Percentiles rank a stretch among this genome's conserved stretches.
Conservation (phyloP, 1,140 invertebrate genomes). For the Pseudomyrmex dendroicus region DNA sequence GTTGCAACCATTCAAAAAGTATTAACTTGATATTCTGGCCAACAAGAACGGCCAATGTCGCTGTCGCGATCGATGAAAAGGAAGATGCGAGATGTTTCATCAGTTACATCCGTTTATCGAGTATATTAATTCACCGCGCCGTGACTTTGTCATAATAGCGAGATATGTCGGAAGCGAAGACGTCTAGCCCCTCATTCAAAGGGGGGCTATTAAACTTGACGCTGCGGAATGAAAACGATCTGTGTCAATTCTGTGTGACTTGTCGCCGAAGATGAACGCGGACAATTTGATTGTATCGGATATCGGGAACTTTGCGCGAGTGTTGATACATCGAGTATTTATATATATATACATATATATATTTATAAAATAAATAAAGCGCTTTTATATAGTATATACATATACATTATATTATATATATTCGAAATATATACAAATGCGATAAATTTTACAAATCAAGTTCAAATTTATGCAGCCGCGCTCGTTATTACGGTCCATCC, state of each 20-base stretch:
- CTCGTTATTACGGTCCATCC: background rate
- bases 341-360: too few species aligned
- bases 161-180: background rate
- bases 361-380: too few species aligned
- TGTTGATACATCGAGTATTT: too few species aligned
- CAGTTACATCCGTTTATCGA: slow-evolving; percentile 35
- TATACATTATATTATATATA: too few species aligned
- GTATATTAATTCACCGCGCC: slow-evolving; percentile 24
- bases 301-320: too few species aligned
- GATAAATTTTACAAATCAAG: background rate
- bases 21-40: slow-evolving; percentile 38
- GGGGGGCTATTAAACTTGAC: slow-evolving; percentile 5
- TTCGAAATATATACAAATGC: background rate
- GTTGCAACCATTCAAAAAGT: slow-evolving; percentile 37
- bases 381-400: too few species aligned
- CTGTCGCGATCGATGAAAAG: background rate
- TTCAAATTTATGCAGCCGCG: background rate
- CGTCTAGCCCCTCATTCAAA: slow-evolving; percentile 13
- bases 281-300: too few species aligned
- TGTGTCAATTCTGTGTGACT: background rate
- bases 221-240: slow-evolving; percentile 1
- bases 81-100: background rate
- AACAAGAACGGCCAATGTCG: slow-evolving; percentile 41
- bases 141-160: slow-evolving; percentile 5
- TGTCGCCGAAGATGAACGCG: too few species aligned